Base-by-base conservation (phyloP, 2,797 vertebrate genomes). In the Pampus argenteus region DNA sequence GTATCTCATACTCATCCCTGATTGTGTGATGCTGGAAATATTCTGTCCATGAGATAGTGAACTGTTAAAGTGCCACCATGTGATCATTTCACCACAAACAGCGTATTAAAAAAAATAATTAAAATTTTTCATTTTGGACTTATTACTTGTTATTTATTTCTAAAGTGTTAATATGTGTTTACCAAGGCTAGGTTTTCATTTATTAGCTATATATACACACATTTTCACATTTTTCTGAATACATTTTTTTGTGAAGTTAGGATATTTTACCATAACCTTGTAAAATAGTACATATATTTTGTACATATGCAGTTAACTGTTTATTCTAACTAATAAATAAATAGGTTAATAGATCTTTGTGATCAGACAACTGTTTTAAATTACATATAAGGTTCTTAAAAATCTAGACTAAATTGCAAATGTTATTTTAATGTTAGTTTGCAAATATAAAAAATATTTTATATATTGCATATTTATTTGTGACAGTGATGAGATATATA, bases 1-100 rank as follows among this genome's bases (percentile, higher is more conserved):
- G 72, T 56, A 68, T 79, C 74, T 75, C 50, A 38, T 64, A 61
- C 75, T 79, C 79, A 62, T 51, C 68, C 55, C 66, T 78, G 66
- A 44, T 59, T 84, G 52, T 85, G 50, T 86, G 65, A 72, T 70
- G 52, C 45, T 77, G 29, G 42, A 51, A 56, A 56, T 36, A 40
- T 64, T 84, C 23, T 11, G 40, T 65, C 81, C 55, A 74, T 31
- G 49, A 67, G 58, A 34, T 17, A 17, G 31, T 66, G 67, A 50
- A 61, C 49, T 79, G 63, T 47, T 63, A 17, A 72, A 60, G 64
- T 63, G 76, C 50, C 75, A 75, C 8, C 36, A 56, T 34, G 38
- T 66, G 71, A 73, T 67, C 26, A 18, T 69, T 88, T 81, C 45
- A 62, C n/a, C 42, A 74, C 67, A 75, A 52, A 64, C 34, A 59